Conservation (phyloP, 2,113 vertebrate genomes). For the Pluvialis apricaria region DNA sequence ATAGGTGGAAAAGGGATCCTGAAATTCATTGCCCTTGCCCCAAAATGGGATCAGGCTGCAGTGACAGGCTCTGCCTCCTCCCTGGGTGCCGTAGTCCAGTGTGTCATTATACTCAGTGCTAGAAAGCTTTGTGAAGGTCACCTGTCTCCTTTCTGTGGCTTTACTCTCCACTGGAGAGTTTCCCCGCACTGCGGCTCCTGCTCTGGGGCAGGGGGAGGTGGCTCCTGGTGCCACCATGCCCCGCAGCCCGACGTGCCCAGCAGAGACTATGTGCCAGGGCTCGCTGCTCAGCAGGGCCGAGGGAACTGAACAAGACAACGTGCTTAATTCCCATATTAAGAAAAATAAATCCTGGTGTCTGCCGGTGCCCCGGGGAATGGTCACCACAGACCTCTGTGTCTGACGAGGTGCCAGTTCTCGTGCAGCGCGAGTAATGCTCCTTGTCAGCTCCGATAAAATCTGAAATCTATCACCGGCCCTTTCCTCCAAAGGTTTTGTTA, state of each 20-base stretch:
- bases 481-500: constrained; percentile 44
- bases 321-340: not conserved
- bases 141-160: not conserved
- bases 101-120: rapidly evolving
- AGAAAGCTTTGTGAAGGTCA: not conserved
- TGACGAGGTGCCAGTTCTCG: constrained; percentile 33
- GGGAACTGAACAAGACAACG: not conserved
- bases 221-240: not conserved
- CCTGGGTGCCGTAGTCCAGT: rapidly evolving
- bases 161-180: rapidly evolving
- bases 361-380: not conserved
- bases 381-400: not conserved
- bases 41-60: not conserved
- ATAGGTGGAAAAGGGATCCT: not conserved
- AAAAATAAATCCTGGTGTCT: not conserved
- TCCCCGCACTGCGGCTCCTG: not conserved
- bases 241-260: rapidly evolving
- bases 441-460: constrained; percentile 65
- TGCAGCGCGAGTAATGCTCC: constrained; percentile 46
- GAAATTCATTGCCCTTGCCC: not conserved
- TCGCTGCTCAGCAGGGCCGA: rapidly evolving
- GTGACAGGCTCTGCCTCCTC: not conserved
- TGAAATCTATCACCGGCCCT: constrained; percentile 54
- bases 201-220: not conserved
- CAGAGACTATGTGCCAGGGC: not conserved